Evolutionary conservation across 2,797 vertebrate species (phyloP).

Genomic region (Lagodon rhomboides): DNA sequence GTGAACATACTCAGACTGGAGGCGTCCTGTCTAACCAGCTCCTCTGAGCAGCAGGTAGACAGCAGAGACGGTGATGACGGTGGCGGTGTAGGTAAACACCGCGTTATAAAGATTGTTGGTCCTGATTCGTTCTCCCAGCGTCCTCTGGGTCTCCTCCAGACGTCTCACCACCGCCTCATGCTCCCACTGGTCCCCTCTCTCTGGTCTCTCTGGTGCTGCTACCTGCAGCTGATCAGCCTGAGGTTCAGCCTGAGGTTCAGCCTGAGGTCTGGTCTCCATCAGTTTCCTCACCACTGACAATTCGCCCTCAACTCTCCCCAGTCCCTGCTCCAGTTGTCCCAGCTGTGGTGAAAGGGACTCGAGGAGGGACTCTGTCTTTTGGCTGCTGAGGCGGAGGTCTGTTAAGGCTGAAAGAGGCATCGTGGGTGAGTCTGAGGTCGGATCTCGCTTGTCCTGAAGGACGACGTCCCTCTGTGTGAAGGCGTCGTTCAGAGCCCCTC

Average conservation of each 20-base stretch:
- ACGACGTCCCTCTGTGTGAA: constrained; percentile 24
- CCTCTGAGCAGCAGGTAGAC: constrained; percentile 91
- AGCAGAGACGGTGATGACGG: constrained; percentile 88
- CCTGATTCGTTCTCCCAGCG: constrained; percentile 87
- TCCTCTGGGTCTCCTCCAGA: constrained; percentile 87
- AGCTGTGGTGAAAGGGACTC: constrained; percentile 86
- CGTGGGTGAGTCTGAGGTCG: background rate
- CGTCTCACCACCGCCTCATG: constrained; percentile 82
- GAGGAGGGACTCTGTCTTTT: constrained; percentile 85
- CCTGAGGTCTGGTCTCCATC: constrained; percentile 47
- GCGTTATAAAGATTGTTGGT: constrained; percentile 89
- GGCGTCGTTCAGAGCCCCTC: constrained; percentile 77
- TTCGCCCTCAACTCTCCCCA: constrained; percentile 81
- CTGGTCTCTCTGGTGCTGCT: constrained; percentile 17
- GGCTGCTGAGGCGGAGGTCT: constrained; percentile 85
- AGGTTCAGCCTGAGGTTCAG: background rate
- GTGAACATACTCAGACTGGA: background rate
- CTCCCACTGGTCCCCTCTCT: constrained; percentile 64
- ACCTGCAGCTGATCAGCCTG: background rate
- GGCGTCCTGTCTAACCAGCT: constrained; percentile 19
- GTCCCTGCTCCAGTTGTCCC: constrained; percentile 83
- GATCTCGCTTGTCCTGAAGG: constrained; percentile 11
- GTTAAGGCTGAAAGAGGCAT: constrained; percentile 81
- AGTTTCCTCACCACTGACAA: constrained; percentile 80
- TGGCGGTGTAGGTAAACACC: constrained; percentile 85